phyloP scores from a whole-genome alignment of 2,888 invertebrate genomes.

The Plutella xylostella region DNA sequence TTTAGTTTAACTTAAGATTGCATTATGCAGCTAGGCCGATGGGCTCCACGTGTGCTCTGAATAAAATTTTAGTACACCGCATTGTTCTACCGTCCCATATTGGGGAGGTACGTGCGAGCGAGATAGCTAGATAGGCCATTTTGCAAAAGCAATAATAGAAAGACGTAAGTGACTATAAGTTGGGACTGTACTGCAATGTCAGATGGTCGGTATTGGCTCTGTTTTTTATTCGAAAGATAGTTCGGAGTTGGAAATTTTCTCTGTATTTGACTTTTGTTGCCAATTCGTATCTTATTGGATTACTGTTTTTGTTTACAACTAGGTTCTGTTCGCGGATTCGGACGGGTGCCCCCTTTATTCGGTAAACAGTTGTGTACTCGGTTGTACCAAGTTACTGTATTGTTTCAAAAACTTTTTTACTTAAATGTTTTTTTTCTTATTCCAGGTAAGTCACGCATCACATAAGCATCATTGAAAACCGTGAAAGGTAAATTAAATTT shows the following conservation, averaged over 20 bases:
- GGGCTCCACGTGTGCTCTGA: conserved; percentile 58
- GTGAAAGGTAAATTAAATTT: too few relatives aligned
- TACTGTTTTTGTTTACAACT: neutral
- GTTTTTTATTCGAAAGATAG: conserved; percentile 39
- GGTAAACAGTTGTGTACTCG: too few relatives aligned
- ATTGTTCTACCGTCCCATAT: conserved; percentile 44
- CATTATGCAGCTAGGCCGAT: conserved; percentile 53
- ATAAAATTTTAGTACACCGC: conserved; percentile 63
- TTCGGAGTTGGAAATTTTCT: conserved; percentile 28
- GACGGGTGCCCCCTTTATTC: too few relatives aligned
- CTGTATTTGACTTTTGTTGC: conserved; percentile 1
- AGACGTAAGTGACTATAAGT: conserved; percentile 48
- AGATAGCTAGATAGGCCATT: conserved; percentile 39
- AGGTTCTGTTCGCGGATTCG: neutral
- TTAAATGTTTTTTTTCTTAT: too few relatives aligned
- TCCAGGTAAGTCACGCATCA: too few relatives aligned
- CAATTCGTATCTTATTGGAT: conserved; percentile 1
- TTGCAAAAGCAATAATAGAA: conserved; percentile 47
- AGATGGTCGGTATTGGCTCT: conserved; percentile 12
- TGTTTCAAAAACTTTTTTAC: too few relatives aligned
- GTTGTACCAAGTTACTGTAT: too few relatives aligned
- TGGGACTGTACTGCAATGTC: conserved; percentile 18
- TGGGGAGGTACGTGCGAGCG: conserved; percentile 32
- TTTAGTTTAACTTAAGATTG: conserved; percentile 62
- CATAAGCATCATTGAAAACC: too few relatives aligned